Conservation (phyloP, 2,113 vertebrate genomes). For the Lepus europaeus region DNA sequence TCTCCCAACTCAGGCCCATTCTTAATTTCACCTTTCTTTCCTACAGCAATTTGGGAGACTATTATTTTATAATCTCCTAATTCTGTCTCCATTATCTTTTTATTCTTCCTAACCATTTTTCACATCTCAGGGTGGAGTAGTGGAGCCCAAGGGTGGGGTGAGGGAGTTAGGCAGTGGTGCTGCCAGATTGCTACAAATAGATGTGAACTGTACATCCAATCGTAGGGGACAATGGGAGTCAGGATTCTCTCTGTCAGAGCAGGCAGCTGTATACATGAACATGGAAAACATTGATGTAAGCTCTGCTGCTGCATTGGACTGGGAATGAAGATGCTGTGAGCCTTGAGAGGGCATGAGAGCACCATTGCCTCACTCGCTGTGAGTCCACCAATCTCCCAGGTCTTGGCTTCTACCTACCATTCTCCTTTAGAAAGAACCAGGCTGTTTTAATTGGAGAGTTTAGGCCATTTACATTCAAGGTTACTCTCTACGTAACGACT, state of each 20-base stretch:
- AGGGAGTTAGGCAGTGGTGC: not conserved
- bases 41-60: not conserved
- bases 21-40: not conserved
- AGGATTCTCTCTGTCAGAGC: not conserved
- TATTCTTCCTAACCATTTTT: not conserved
- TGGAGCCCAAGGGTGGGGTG: not conserved
- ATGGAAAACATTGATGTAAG: not conserved
- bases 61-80: not conserved
- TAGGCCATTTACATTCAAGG: no score
- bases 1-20: not conserved
- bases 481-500: no score
- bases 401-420: not conserved
- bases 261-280: not conserved
- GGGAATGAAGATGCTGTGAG: not conserved
- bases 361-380: rapidly evolving
- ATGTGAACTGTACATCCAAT: no score
- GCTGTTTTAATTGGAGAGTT: no score
- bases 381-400: rapidly evolving
- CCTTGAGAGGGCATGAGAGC: not conserved
- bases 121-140: not conserved
- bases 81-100: not conserved
- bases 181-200: not conserved
- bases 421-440: not conserved
- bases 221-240: not conserved
- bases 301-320: not conserved